These are phyloP conservation scores for Parochlus steinenii DNA, from an alignment of 2,888 invertebrate genomes.

Conservation along the genomic window DNA sequence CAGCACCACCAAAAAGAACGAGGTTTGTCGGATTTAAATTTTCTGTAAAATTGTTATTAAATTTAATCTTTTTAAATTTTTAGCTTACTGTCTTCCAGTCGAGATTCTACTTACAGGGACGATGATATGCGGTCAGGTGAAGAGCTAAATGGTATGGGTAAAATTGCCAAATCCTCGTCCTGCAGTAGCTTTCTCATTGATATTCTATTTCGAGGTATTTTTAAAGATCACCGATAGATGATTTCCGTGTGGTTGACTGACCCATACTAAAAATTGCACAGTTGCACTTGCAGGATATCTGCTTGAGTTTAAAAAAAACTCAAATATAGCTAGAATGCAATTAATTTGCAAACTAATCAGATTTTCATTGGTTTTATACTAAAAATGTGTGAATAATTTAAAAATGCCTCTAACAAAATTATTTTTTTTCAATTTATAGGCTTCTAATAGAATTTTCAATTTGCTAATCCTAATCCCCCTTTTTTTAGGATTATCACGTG, in stretches of 20 bases:
- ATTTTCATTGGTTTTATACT: neutral
- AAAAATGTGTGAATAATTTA: conserved; percentile 5
- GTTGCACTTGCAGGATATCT: too few relatives aligned
- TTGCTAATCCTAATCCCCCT: too few relatives aligned
- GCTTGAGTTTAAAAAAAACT: too few relatives aligned
- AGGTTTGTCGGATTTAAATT: conserved; percentile 38
- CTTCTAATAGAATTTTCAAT: too few relatives aligned
- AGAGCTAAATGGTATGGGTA: conserved; percentile 28
- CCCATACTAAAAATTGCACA: too few relatives aligned
- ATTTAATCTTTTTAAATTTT: conserved; percentile 6
- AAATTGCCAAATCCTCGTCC: conserved; percentile 32
- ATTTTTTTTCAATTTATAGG: too few relatives aligned
- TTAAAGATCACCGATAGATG: too few relatives aligned
- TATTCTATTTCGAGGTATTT: conserved; percentile 33
- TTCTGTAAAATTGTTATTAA: neutral
- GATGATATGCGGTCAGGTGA: conserved; percentile 28
- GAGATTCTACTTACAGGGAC: conserved; percentile 32
- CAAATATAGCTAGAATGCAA: too few relatives aligned
- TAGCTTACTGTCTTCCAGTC: conserved; percentile 28
- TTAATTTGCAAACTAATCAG: neutral
- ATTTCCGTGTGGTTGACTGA: too few relatives aligned
- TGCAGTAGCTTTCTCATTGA: conserved; percentile 34
- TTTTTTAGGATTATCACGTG: conserved; percentile 26
- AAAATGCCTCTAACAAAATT: neutral
- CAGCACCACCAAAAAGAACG: conserved; percentile 88